phyloP scores from a whole-genome alignment of 2,888 invertebrate genomes.

The Agrenia bidenticulata region DNA sequence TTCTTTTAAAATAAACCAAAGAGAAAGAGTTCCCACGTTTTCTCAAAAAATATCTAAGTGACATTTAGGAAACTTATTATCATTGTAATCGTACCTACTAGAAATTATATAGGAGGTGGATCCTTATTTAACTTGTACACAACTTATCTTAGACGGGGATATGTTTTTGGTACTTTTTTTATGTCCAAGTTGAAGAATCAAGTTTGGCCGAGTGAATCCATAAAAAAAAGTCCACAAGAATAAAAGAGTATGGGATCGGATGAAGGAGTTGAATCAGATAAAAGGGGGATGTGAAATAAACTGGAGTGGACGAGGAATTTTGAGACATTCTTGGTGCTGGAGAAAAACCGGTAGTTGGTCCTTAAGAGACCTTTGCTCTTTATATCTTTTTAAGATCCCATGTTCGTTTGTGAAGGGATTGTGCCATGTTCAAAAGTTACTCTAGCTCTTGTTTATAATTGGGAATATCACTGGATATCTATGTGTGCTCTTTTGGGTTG shows the following conservation, averaged over 20 bases:
- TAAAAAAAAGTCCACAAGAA: neutral
- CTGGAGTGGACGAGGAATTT: conserved; percentile 19
- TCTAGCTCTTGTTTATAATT: too few relatives aligned
- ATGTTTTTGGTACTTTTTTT: too few relatives aligned
- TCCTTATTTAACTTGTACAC: too few relatives aligned
- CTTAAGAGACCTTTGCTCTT: neutral
- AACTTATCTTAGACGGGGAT: too few relatives aligned
- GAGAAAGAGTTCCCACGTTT: conserved; percentile 19
- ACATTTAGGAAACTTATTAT: too few relatives aligned
- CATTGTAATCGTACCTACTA: too few relatives aligned
- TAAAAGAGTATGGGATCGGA: conserved; percentile 2
- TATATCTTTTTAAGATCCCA: too few relatives aligned
- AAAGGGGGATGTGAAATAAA: conserved; percentile 19
- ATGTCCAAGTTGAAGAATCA: neutral
- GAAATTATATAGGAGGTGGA: too few relatives aligned
- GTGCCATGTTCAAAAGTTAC: too few relatives aligned
- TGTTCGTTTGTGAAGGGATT: too few relatives aligned
- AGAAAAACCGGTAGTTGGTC: conserved; percentile 33
- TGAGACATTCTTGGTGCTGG: conserved; percentile 18
- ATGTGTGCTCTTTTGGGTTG: neutral
- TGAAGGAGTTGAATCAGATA: conserved; percentile 17
- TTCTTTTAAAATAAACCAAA: neutral
- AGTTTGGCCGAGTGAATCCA: neutral
- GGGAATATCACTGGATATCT: too few relatives aligned
- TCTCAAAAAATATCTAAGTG: neutral